These are phyloP conservation scores for Pelecanus crispus DNA, from an alignment of 2,113 vertebrate genomes.

Conservation along the genomic window DNA sequence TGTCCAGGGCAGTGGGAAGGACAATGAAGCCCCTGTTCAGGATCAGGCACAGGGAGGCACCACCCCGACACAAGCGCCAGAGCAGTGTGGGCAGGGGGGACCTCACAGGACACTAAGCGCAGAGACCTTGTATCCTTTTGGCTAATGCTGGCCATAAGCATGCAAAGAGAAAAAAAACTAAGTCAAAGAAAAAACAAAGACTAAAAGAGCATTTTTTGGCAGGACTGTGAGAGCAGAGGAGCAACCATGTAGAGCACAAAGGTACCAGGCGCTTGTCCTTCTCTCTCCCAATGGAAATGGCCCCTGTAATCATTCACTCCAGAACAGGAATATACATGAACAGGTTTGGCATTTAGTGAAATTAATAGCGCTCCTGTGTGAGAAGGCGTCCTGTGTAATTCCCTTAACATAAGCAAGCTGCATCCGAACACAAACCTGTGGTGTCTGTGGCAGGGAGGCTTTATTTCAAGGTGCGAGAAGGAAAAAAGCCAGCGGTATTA, in stretches of 20 bases:
- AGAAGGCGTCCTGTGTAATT: background rate
- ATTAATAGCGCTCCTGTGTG: background rate
- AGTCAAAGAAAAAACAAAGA: background rate
- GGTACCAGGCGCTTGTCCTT: background rate
- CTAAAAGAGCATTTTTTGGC: background rate
- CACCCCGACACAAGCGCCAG: accelerated
- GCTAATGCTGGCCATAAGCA: accelerated
- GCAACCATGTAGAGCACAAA: accelerated
- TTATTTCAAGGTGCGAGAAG: background rate
- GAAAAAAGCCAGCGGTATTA: accelerated
- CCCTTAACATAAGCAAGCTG: too few relatives aligned
- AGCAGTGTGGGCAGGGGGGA: background rate
- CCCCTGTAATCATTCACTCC: background rate
- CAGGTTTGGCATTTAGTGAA: background rate
- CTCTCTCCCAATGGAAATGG: background rate
- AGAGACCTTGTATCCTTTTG: background rate
- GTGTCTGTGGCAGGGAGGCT: background rate
- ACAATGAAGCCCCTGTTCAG: constrained; percentile 32
- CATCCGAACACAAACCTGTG: background rate
- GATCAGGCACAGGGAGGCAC: constrained; percentile 31
- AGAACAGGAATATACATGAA: background rate
- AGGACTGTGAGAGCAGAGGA: background rate
- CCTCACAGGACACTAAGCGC: background rate
- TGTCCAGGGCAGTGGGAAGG: background rate
- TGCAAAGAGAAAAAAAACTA: background rate